Evolutionary conservation across 2,113 vertebrate species (phyloP).

Genomic region (Thomomys bottae): DNA sequence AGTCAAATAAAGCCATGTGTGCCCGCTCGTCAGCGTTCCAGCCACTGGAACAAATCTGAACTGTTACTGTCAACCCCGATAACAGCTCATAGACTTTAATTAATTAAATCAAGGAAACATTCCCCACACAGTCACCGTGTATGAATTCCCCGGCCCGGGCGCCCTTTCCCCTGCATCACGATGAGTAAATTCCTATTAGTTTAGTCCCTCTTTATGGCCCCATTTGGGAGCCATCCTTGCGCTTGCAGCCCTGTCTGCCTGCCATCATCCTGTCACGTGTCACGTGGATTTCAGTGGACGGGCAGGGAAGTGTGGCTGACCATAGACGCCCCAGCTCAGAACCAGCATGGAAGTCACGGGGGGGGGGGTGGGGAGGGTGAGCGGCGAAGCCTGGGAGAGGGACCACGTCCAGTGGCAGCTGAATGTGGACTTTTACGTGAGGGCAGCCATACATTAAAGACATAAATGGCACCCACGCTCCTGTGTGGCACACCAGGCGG

Average conservation of each 20-base stretch:
- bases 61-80: slow-evolving; percentile 65
- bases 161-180: not conserved
- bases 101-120: slow-evolving; percentile 67
- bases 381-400: no score
- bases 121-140: not conserved
- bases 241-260: not conserved
- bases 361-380: not conserved
- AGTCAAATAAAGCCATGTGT: slow-evolving; percentile 66
- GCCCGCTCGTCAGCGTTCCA: slow-evolving; percentile 70
- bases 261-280: not conserved
- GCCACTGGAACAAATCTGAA: slow-evolving; percentile 52
- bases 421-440: no score
- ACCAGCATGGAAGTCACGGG: not conserved
- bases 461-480: no score
- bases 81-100: slow-evolving; percentile 62
- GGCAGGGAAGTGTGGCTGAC: no score
- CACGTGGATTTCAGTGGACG: not conserved
- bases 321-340: no score
- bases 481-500: no score
- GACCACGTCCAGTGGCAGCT: no score
- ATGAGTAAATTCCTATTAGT: no score
- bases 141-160: not conserved
- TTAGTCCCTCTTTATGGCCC: no score
- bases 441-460: no score
- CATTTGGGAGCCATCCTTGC: no score